These are phyloP conservation scores for Helobdella robusta DNA, from an alignment of 2,888 invertebrate genomes.

Conservation along the genomic window DNA sequence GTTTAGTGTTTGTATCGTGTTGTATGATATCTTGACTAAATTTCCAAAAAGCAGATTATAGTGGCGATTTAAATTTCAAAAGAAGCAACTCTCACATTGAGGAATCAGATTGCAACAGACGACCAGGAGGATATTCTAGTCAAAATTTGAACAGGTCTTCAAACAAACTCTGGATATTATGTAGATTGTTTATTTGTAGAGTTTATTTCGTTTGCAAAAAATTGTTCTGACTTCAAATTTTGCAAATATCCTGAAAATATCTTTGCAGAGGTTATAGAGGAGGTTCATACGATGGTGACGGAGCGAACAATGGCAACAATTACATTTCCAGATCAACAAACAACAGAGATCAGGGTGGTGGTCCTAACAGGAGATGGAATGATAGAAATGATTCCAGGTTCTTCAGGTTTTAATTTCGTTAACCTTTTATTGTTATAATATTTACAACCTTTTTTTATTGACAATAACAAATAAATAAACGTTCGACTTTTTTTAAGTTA, in stretches of 20 bases:
- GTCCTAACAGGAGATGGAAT: conserved; percentile 23
- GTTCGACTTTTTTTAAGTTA: too few relatives aligned
- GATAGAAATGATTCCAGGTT: conserved; percentile 17
- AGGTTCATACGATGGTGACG: conserved; percentile 12
- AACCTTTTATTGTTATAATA: neutral
- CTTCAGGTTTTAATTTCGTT: neutral
- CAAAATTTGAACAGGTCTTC: too few relatives aligned
- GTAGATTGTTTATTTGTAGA: neutral
- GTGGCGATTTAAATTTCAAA: conserved; percentile 3
- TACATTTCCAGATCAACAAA: conserved; percentile 17
- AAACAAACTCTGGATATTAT: too few relatives aligned
- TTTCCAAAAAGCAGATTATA: neutral
- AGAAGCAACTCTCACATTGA: neutral
- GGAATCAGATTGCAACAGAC: neutral
- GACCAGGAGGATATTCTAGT: neutral
- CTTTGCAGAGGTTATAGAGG: conserved; percentile 19
- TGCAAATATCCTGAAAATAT: too few relatives aligned
- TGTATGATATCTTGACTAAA: neutral
- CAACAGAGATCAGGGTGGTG: neutral
- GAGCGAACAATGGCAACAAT: conserved; percentile 4
- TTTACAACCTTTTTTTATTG: too few relatives aligned
- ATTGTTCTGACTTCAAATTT: neutral
- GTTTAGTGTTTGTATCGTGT: neutral
- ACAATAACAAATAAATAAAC: too few relatives aligned
- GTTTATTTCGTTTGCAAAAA: neutral